Evolutionary conservation across 2,797 vertebrate genomes (phyloP), one percentile per base, ranked within the genome.

Genomic region (Malacoraja senta): DNA sequence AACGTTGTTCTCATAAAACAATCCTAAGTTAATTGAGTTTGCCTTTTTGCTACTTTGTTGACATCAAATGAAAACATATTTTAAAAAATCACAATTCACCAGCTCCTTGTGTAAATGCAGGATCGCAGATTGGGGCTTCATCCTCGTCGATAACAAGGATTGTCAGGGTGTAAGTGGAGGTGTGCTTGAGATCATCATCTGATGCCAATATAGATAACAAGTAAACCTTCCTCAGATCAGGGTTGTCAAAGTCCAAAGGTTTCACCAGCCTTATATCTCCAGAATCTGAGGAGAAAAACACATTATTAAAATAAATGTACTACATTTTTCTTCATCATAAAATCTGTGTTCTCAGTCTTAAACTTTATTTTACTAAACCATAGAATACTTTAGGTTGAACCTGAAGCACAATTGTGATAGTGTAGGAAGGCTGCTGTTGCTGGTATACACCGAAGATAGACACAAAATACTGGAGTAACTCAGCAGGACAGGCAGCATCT

Each of bases 101-200:
- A 94, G 71, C 12, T 94, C 4, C 21, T 58, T 84, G 80, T 93
- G 93, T 94, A 95, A 96, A 94, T 1, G 2, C 35, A 88, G 93
- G 17, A 93, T 95, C 94, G 93, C 72, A 93, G 93, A 91, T 76
- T 79, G 94, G 94, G 78, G 94, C 93, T 32, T 96, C 94, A 93
- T 95, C 94, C 44, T 84, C 13, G 32, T 95, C 93, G 19, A 95
- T 93, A n/a, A 95, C 61, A 92, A 93, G 90, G 86, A 95, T 1
- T 0, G 32, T 93, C 86, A 94, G 32, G 3, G 21, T 93, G 12
- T 94, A 95, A 1, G 91, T 93, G 4, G n/a, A 24, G 32, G 72
- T 93, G 53, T 83, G 93, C 26, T 90, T 78, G 76, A 94, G 94
- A 91, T 12, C 92, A 53, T 77, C 38, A 3, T 95, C 79, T 93